A percentile compares a stretch with the other conserved stretches of the same genome.
Conservation (phyloP, 2,113 vertebrate genomes). For the Lamprotornis superbus region DNA sequence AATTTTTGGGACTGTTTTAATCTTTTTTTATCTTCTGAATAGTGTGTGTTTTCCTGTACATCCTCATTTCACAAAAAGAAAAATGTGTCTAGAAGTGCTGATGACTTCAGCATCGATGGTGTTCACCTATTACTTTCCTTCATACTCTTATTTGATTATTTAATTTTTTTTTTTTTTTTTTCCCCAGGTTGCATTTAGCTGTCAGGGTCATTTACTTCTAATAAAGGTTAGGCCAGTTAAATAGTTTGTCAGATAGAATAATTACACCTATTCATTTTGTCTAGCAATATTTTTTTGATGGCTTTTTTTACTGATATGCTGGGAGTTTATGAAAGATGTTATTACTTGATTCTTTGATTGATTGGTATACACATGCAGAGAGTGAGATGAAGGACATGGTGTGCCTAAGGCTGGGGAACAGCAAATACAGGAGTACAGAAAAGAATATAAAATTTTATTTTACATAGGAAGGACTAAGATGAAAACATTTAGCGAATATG, state of each 20-base stretch:
- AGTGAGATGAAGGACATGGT: not conserved
- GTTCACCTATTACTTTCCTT: not conserved
- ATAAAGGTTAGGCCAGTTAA: not conserved
- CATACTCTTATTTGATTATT: not conserved
- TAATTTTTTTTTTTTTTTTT: not conserved
- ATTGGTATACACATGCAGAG: not conserved
- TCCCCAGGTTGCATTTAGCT: not conserved
- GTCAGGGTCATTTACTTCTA: not conserved
- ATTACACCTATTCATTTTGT: not conserved
- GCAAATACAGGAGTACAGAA: not conserved
- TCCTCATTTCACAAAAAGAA: not conserved
- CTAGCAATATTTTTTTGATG: not conserved
- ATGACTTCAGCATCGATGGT: not conserved
- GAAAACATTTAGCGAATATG: not conserved
- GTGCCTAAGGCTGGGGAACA: not conserved
- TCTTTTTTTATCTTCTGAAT: not conserved
- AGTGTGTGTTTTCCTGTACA: not conserved
- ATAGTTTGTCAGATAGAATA: not conserved
- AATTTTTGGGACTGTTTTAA: not conserved
- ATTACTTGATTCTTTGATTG: not conserved
- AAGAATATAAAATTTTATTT: not conserved
- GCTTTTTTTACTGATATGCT: not conserved
- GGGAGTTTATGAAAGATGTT: not conserved
- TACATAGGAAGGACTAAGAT: not conserved
- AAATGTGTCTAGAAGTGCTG: not conserved